These are phyloP conservation scores for Amazona vittata DNA, from an alignment of 2,113 vertebrate species.

Conservation along the genomic window DNA sequence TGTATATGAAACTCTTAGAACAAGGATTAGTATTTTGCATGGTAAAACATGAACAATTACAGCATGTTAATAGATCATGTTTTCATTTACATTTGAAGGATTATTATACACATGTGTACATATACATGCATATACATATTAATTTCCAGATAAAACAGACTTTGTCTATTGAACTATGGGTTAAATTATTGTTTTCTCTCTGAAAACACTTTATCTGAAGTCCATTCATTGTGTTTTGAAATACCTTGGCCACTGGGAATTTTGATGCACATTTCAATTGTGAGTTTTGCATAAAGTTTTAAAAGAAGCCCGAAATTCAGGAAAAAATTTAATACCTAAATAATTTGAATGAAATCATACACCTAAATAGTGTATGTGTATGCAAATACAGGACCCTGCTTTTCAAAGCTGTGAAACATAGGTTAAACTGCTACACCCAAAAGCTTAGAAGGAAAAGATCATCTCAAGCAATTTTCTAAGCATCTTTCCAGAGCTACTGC, in stretches of 20 bases:
- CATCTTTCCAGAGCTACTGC: neutral
- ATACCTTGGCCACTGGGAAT: neutral
- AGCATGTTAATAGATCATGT: neutral
- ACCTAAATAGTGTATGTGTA: neutral
- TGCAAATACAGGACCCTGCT: neutral
- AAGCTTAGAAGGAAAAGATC: neutral
- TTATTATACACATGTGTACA: neutral
- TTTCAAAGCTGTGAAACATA: neutral
- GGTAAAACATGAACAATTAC: neutral
- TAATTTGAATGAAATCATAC: neutral
- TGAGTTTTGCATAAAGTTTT: neutral
- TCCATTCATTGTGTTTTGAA: neutral
- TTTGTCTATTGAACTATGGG: accelerated
- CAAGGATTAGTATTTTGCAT: neutral
- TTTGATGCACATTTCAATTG: neutral
- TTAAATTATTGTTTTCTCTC: neutral
- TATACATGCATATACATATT: neutral
- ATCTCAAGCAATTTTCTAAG: neutral
- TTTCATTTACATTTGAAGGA: neutral
- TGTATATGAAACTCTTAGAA: neutral
- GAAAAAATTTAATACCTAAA: neutral
- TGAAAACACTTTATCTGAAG: neutral
- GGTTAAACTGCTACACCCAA: neutral
- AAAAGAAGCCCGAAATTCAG: neutral
- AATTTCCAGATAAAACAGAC: neutral